These are phyloP conservation scores for Thunnus maccoyii DNA, from an alignment of 2,113 vertebrate genomes.

Conservation along the genomic window DNA sequence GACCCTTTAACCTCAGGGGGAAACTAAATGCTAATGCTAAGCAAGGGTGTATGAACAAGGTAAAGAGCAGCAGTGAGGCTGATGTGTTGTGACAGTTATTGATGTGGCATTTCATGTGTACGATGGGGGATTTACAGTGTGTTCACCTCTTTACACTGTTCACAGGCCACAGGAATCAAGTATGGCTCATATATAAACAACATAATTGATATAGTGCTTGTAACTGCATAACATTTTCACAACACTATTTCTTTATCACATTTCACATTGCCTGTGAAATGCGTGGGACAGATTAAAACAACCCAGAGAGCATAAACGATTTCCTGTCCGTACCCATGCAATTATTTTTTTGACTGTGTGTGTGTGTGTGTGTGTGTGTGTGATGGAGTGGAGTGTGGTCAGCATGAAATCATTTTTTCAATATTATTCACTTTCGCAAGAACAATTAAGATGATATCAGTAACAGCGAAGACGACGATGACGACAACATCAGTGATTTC, in stretches of 20 bases:
- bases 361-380: neutral
- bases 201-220: constrained; percentile 9
- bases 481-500: constrained; percentile 29
- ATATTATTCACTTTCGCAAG: neutral
- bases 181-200: constrained; percentile 12
- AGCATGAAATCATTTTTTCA: neutral
- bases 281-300: constrained; percentile 22
- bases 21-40: constrained; percentile 68
- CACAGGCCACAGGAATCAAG: constrained; percentile 20
- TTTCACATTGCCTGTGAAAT: neutral
- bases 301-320: neutral
- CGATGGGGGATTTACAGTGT: neutral
- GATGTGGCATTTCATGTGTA: constrained; percentile 69
- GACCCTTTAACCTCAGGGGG: constrained; percentile 52
- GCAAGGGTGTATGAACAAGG: constrained; percentile 58
- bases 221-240: constrained; percentile 29
- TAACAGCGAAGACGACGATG: constrained; percentile 13
- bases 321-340: neutral
- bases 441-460: constrained; percentile 5
- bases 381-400: constrained; percentile 6
- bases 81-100: constrained; percentile 73
- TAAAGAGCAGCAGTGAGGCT: constrained; percentile 64
- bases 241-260: constrained; percentile 18
- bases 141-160: constrained; percentile 22
- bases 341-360: neutral